Evolutionary conservation across 1,140 invertebrate genomes (phyloP), one percentile per base, ranked within the genome.

Genomic region (Argopecten irradians): DNA sequence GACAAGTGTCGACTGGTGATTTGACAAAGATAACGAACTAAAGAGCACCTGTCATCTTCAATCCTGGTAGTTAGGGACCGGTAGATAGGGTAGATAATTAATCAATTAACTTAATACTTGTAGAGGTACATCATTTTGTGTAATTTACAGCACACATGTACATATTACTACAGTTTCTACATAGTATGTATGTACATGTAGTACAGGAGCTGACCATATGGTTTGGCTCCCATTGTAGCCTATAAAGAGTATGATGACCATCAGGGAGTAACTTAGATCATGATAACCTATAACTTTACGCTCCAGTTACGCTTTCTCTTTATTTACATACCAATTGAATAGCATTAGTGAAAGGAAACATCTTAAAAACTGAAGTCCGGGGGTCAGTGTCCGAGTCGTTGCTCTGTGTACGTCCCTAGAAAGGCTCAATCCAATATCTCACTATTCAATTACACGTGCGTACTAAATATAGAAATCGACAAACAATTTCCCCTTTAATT

Each of bases 251-350:
- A 28, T 71, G 55, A 11, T 71, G 55, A 71, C 55, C 55, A 71
- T 71, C 55, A 71, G 1, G n/a, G 22, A 71, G 55, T 7, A n/a
- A 71, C 55, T 1, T 5, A 28, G n/a, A 71, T 28, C 55, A 14
- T 46, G 43, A 46, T 46, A 46, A 46, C 55, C n/a, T n/a, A 71
- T 71, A 71, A 71, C 55, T 71, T 71, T 71, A 71, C 55, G 55
- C 5, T 16, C 55, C n/a, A 46, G 55, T 71, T 71, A 71, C 11
- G 28, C 55, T 71, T 71, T 71, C 55, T 71, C 55, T 71, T n/a
- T 71, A 71, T 71, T 71, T 71, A 71, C 55, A 71, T n/a, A 71
- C 13, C 55, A 28, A 71, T 71, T 71, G 55, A 71, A 28, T 71
- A n/a, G 22, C 55, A 71, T 71, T 71, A 71, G 55, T 71, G 22